phyloP scores from a whole-genome alignment of 2,888 invertebrate species.

The Falcaria lacertinaria region DNA sequence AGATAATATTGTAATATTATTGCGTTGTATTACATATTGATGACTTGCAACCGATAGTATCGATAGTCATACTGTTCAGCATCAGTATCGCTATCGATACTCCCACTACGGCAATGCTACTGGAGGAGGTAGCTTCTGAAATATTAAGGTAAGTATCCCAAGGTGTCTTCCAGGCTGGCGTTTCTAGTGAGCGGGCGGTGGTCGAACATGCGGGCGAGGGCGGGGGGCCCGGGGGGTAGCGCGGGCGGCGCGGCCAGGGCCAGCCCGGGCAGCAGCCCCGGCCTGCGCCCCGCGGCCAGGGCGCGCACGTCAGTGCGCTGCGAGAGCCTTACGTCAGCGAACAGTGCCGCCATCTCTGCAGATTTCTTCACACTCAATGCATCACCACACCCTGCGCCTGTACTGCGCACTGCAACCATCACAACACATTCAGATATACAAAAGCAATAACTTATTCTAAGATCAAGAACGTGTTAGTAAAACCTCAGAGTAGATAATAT shows the following conservation, averaged over 20 bases:
- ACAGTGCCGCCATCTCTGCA: constrained; percentile 92
- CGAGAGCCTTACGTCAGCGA: constrained; percentile 86
- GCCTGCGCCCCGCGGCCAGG: constrained; percentile 43
- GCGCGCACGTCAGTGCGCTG: constrained; percentile 84
- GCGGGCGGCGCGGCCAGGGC: constrained; percentile 34
- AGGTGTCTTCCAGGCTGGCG: constrained; percentile 81
- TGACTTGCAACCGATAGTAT: no score
- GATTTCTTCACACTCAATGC: constrained; percentile 92
- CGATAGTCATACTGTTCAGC: no score
- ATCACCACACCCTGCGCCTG: constrained; percentile 80
- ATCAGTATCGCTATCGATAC: no score
- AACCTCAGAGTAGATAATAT: no score
- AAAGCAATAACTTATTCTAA: no score
- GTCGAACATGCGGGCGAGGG: constrained; percentile 55
- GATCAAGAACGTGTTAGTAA: no score
- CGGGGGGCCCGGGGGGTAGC: constrained; percentile 32
- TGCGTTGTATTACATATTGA: no score
- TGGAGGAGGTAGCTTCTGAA: no score
- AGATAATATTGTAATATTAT: no score
- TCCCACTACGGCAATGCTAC: no score
- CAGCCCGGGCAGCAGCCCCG: constrained; percentile 21
- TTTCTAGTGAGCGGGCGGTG: constrained; percentile 63
- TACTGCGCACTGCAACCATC: constrained; percentile 57
- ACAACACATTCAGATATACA: no score
- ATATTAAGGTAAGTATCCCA: constrained; percentile 82